These are phyloP conservation scores for Cephus nigrinus DNA, from an alignment of 2,888 invertebrate genomes.

Conservation along the genomic window DNA sequence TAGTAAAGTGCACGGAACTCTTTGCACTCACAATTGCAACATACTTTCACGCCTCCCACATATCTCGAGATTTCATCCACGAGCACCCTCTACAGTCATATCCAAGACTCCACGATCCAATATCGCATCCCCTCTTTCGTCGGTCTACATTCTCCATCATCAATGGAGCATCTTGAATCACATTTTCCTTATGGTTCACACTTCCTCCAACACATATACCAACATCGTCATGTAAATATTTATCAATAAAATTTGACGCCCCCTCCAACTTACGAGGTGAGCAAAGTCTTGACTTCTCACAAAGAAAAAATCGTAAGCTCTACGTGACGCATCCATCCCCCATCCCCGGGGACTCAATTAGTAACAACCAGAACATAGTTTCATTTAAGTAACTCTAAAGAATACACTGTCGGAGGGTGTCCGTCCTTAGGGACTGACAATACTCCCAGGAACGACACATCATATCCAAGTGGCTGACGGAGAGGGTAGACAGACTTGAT, in stretches of 20 bases:
- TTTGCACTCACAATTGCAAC: not conserved
- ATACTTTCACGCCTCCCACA: not conserved
- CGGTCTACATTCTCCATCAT: not conserved
- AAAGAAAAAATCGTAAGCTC: not conserved
- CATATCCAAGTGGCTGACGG: not conserved
- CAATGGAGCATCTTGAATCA: not conserved
- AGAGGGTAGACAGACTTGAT: slow-evolving; percentile 32
- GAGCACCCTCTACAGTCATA: not conserved
- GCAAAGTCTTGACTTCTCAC: not conserved
- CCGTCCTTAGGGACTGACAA: not conserved
- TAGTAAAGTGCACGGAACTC: not conserved
- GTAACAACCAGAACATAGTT: not conserved
- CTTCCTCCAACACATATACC: not conserved
- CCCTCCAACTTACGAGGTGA: not conserved
- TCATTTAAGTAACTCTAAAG: not conserved
- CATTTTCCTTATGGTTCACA: not conserved
- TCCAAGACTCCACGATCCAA: not conserved
- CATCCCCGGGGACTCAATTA: not conserved
- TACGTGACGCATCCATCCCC: not conserved
- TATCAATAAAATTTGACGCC: not conserved
- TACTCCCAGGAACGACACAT: not conserved
- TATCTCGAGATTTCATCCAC: not conserved
- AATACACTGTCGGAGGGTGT: not conserved
- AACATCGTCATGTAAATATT: not conserved
- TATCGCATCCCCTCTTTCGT: not conserved